These are phyloP conservation scores for Lathamus discolor DNA, from an alignment of 2,113 vertebrate species.

Conservation along the genomic window DNA sequence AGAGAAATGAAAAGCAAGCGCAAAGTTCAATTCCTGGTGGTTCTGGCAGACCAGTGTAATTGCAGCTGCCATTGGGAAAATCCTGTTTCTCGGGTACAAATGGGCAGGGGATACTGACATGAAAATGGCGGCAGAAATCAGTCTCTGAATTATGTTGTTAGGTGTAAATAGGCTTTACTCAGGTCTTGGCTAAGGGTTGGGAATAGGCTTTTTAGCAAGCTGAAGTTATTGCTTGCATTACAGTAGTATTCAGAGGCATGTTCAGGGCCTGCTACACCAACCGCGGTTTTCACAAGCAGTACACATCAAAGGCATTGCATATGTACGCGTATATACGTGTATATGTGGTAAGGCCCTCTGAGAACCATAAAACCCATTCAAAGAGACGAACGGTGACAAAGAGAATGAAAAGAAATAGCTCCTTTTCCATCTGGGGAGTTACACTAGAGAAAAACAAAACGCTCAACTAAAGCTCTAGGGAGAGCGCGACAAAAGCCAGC, in stretches of 20 bases:
- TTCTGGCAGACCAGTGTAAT: background rate
- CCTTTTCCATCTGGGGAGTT: background rate
- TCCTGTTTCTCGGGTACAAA: background rate
- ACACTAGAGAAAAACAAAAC: background rate
- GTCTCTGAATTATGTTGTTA: background rate
- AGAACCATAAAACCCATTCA: background rate
- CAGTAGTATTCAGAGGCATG: background rate
- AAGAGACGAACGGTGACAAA: background rate
- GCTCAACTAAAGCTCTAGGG: background rate
- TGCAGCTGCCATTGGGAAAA: conserved; percentile 4
- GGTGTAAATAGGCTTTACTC: background rate
- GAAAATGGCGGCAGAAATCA: background rate
- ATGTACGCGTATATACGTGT: too few relatives aligned
- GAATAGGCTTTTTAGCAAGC: background rate
- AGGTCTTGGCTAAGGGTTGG: background rate
- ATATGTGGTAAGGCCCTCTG: rapidly evolving
- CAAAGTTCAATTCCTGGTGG: background rate
- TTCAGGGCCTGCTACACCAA: background rate
- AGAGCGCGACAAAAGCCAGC: background rate
- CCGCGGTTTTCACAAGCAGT: background rate
- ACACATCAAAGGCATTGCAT: background rate
- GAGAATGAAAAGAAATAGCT: background rate
- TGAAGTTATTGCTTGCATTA: background rate
- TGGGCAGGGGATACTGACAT: background rate
- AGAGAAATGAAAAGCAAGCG: background rate